Evolutionary conservation across 2,113 vertebrate species (phyloP), one percentile per base, ranked within the genome.

Genomic region (Pavo muticus): DNA sequence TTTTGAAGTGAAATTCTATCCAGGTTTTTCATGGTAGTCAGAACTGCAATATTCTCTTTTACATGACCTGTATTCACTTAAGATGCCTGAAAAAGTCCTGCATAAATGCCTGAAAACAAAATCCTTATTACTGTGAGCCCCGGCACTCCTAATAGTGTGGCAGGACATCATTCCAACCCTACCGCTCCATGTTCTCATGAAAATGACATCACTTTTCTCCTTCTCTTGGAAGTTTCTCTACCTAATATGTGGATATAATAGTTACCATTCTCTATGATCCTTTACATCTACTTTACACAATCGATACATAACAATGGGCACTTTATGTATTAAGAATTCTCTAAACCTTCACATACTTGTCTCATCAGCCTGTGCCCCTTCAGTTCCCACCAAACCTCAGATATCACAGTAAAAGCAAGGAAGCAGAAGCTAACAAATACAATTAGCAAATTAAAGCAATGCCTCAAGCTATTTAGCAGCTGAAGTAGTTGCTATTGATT

Each of bases 401-500:
- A 24, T 19, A 74, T 9, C 60, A 64, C 3, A 37, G 23, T 1
- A 57, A 79, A 50, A 76, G 73, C 64, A 85, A 80, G 64, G 87
- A 83, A 93, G 86, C 37, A 71, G 68, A 77, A 74, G 50, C 44
- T 87, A 84, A 87, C 79, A 78, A 93, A 88, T 24, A 56, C n/a
- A 87, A 93, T 91, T 91, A 93, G 71, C 75, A 92, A 64, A 69
- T 83, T 75, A 76, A 93, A 95, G 94, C 24, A 35, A 47, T 59
- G 90, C 81, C 90, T 79, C 69, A 35, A 92, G 79, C 83, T 91
- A 48, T 94, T 65, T 91, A 59, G 73, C 84, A 6, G 32, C 73
- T 87, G 92, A 76, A 79, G 70, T 37, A 75, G 91, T 44, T 93
- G 59, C 47, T 92, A 80, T 86, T 87, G 89, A 93, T 91, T 90